Base-by-base conservation (phyloP, 2,797 vertebrate species). In the Notoglanidium macrostoma region DNA sequence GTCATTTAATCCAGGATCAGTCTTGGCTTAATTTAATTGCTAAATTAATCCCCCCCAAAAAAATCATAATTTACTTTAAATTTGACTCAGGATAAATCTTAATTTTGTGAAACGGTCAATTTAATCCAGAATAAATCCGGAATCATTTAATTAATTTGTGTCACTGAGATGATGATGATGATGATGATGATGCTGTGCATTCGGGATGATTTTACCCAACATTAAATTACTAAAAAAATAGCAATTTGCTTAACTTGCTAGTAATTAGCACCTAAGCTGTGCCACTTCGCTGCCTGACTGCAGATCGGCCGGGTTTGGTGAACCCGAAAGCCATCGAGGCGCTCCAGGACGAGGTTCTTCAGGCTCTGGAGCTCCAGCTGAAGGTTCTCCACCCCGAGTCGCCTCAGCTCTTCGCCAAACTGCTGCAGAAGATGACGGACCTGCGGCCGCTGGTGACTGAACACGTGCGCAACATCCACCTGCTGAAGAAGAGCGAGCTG, bases 391-490 rank as follows among this genome's bases (percentile, higher is more conserved):
- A 96, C 91, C 96, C 96, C 0, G 96, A 98, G 90, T 96, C 96
- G 9, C 95, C 96, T 0, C 97, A 97, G 93, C 96, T 97, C 83
- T 97, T 97, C 88, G 95, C 96, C 93, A 98, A 96, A 94, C 93
- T 98, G 93, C 96, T 97, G 86, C 96, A 95, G 95, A 96, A 97
- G 95, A 96, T 96, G 94, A 96, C 95, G 67, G 95, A 96, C 93
- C 94, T 95, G 91, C 92, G 95, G 89, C 95, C 96, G 90, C 95
- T 96, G 87, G 96, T 96, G 85, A 94, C 94, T 0, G 93, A 93
- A 84, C 95, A 96, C 0, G 95, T 96, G 89, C 95, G 95, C 95
- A 94, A 96, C 26, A 90, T 97, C 91, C 96, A 97, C 93, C 94
- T 97, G 81, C 95, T 97, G 91, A 94, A 95, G 92, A 96, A 96